Evolutionary conservation across 2,797 vertebrate genomes (phyloP).

Genomic region (Darevskia nairensis): DNA sequence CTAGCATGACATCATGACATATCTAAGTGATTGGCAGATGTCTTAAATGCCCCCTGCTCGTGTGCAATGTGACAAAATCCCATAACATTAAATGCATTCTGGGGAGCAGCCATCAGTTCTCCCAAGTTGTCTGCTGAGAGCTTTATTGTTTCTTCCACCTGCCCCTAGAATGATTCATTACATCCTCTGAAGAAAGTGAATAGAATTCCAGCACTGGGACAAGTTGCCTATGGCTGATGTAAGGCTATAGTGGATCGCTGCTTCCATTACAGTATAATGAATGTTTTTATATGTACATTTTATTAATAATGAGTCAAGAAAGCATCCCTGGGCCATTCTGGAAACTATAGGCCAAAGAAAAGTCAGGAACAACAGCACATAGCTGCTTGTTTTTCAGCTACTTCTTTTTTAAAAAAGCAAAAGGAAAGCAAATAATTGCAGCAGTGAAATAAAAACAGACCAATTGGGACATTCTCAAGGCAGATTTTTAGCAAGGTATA

Average conservation of each 20-base stretch:
- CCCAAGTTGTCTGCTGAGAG: not conserved
- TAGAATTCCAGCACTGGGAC: not conserved
- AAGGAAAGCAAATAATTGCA: not conserved
- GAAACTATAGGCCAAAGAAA: not conserved
- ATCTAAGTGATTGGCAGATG: not conserved
- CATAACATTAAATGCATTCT: not conserved
- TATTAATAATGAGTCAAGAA: conserved; percentile 14
- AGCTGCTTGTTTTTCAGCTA: not conserved
- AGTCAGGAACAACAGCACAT: not conserved
- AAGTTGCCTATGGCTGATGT: conserved; percentile 21
- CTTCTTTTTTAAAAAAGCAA: not conserved
- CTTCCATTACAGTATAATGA: conserved; percentile 12
- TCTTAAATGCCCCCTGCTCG: not conserved
- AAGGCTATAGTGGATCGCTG: not conserved
- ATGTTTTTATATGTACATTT: conserved; percentile 2
- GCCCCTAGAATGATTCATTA: not conserved
- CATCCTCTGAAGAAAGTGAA: not conserved
- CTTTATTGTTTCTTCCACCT: not conserved
- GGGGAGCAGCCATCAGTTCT: not conserved
- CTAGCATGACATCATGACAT: not conserved
- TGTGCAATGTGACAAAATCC: not conserved
- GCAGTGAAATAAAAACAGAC: not conserved
- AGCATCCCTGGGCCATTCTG: conserved; percentile 3
- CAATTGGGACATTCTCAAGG: not conserved
- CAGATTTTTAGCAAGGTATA: not conserved